phyloP scores from a whole-genome alignment of 1,140 invertebrate genomes.

The Rhyacophila brunnea region DNA sequence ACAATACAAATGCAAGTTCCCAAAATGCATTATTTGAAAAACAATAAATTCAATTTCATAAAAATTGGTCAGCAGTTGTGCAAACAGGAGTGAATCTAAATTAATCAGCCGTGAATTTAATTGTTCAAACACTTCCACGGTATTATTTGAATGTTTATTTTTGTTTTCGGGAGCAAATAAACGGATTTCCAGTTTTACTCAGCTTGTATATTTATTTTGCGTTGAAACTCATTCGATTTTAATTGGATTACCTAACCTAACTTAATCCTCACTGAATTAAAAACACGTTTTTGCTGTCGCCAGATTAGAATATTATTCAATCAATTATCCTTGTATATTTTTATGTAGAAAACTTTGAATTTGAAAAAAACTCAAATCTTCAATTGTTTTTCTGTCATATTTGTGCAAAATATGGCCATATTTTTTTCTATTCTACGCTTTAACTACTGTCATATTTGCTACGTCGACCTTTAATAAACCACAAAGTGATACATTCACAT shows the following conservation, averaged over 20 bases:
- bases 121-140: conserved; percentile 10
- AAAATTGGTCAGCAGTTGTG: not conserved
- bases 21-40: not conserved
- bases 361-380: no score
- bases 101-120: conserved; percentile 16
- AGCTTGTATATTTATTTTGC: conserved; percentile 5
- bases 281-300: not conserved
- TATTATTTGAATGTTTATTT: conserved; percentile 13
- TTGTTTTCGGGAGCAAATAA: conserved; percentile 9
- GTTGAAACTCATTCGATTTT: conserved; percentile 14
- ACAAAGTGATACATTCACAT: no score
- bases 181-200: not conserved
- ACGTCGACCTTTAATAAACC: no score
- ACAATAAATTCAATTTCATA: conserved; percentile 2
- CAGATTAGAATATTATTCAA: no score
- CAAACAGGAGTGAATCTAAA: conserved; percentile 7
- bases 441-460: no score
- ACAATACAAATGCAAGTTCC: no score
- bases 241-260: conserved; percentile 15
- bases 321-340: no score
- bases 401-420: no score
- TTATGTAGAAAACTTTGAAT: no score
- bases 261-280: conserved; percentile 5
- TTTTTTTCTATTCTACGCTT: no score
- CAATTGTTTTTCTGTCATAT: no score